Conservation (phyloP, 2,888 invertebrate species). For the Apeira syringaria region DNA sequence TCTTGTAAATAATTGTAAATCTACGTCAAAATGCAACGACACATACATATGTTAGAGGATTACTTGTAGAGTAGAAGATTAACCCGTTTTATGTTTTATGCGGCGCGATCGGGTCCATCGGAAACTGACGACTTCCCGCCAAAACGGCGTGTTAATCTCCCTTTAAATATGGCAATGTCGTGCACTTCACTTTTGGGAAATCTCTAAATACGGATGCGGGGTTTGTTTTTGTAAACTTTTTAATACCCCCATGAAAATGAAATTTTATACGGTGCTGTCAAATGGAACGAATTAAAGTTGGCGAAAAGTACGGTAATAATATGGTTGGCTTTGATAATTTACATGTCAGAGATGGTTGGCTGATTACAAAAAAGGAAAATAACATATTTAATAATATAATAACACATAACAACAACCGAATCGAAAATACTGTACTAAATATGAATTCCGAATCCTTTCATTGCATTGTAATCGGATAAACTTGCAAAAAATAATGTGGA, state of each 20-base stretch:
- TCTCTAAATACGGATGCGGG: constrained; percentile 57
- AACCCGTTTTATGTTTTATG: constrained; percentile 79
- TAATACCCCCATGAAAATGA: constrained; percentile 6
- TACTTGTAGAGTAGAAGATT: constrained; percentile 64
- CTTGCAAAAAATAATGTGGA: constrained; percentile 40
- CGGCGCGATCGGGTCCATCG: constrained; percentile 51
- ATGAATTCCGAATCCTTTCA: constrained; percentile 26
- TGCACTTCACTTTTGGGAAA: constrained; percentile 54
- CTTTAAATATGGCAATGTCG: constrained; percentile 65
- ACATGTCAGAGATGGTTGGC: no score
- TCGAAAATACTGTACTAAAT: constrained; percentile 34
- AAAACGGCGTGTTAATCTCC: constrained; percentile 66
- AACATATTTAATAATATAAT: no score
- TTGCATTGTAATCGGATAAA: constrained; percentile 44
- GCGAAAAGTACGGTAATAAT: constrained; percentile 21
- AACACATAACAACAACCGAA: constrained; percentile 13
- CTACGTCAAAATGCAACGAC: constrained; percentile 81
- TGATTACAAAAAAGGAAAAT: constrained; percentile 26
- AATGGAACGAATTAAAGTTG: constrained; percentile 23
- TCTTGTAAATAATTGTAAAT: constrained; percentile 83
- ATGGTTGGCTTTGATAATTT: no score
- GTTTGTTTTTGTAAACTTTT: constrained; percentile 50
- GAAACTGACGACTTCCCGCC: constrained; percentile 71
- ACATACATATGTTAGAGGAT: constrained; percentile 80
- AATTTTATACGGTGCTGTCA: constrained; percentile 23